Conservation (phyloP, 2,888 invertebrate species). For the Drosophila emarginata region DNA sequence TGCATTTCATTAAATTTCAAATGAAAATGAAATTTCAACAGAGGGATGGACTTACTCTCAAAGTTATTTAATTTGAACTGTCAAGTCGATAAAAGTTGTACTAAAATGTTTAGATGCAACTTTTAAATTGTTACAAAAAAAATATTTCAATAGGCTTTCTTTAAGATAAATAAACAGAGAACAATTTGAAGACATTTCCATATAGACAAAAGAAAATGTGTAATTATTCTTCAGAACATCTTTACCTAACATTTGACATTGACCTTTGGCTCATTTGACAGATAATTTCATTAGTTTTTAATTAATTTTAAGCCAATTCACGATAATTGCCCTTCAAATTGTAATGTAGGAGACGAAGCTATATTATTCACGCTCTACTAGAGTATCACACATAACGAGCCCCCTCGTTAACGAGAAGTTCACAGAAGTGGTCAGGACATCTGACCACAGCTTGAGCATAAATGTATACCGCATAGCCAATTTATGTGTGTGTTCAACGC, state of each 20-base stretch:
- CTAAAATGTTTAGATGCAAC: too few species aligned
- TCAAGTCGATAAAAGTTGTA: too few species aligned
- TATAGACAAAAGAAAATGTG: neutral
- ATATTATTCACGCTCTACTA: conserved; percentile 15
- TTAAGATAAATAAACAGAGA: too few species aligned
- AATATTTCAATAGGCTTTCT: too few species aligned
- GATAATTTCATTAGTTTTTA: neutral
- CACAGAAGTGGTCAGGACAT: neutral
- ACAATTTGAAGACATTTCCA: neutral
- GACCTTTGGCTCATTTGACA: neutral
- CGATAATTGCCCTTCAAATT: neutral
- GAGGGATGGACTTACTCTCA: too few species aligned
- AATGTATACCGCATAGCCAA: neutral
- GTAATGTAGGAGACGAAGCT: neutral
- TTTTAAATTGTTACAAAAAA: too few species aligned
- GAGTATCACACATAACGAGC: neutral
- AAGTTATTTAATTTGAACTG: too few species aligned
- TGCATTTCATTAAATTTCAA: neutral
- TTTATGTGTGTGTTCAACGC: conserved; percentile 11
- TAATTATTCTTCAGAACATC: neutral
- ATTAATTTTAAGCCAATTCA: conserved; percentile 1
- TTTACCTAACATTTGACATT: neutral
- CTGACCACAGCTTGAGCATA: conserved; percentile 5
- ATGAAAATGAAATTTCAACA: neutral
- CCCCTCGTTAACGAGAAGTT: neutral